These are phyloP conservation scores for Drosophila differens DNA, from an alignment of 2,888 invertebrate species.

Conservation along the genomic window DNA sequence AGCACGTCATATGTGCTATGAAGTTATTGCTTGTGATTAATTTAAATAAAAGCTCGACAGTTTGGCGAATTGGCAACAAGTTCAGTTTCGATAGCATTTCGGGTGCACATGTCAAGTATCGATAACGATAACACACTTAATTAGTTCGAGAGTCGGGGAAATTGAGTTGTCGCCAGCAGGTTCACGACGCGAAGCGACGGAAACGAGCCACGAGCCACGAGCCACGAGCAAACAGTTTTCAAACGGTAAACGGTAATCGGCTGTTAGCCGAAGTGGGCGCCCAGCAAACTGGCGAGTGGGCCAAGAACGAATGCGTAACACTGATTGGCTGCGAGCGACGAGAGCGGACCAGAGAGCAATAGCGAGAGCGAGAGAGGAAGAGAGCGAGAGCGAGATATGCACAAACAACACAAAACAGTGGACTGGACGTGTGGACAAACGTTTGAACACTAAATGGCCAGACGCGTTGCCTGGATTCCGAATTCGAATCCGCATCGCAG, in stretches of 20 bases:
- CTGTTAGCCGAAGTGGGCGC: constrained; percentile 32
- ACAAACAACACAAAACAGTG: constrained; percentile 39
- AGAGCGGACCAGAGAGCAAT: background rate
- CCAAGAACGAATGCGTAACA: constrained; percentile 39
- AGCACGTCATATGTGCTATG: constrained; percentile 20
- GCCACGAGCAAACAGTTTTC: constrained; percentile 55
- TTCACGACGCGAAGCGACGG: constrained; percentile 2
- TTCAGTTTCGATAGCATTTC: constrained; percentile 23
- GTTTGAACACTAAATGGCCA: constrained; percentile 85
- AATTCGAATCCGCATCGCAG: constrained; percentile 48
- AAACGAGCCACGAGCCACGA: constrained; percentile 1
- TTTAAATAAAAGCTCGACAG: background rate
- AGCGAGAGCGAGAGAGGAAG: constrained; percentile 1
- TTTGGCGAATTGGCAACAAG: background rate
- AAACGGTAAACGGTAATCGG: constrained; percentile 56
- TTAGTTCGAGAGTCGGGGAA: constrained; percentile 32
- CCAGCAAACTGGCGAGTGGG: constrained; percentile 15
- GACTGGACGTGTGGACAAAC: constrained; percentile 85
- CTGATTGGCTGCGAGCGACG: constrained; percentile 23
- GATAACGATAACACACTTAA: constrained; percentile 43
- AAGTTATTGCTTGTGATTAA: background rate
- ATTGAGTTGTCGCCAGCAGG: constrained; percentile 14
- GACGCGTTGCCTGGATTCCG: constrained; percentile 33
- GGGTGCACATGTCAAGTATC: constrained; percentile 40
- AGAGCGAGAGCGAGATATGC: background rate